A percentile compares a stretch with the other conserved stretches of the same genome.
phyloP scores from a whole-genome alignment of 92 coral and sea anemone species.

The Epizoanthus stellaris region DNA sequence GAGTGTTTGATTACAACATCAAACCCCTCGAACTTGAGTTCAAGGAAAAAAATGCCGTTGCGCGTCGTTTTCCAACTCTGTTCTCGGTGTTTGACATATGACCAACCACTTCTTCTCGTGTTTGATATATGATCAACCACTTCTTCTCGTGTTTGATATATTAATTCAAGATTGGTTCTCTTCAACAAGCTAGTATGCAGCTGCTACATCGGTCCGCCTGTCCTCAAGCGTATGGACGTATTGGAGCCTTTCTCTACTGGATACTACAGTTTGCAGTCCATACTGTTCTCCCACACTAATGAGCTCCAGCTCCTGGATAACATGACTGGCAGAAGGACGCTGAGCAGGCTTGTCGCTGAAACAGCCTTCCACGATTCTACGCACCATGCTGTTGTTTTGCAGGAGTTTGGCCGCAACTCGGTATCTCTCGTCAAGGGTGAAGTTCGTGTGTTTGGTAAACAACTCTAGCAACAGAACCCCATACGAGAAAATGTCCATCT shows the following conservation, averaged over 20 bases:
- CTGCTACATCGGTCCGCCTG: too few relatives aligned
- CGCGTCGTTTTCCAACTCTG: too few relatives aligned
- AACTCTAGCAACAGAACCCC: background rate
- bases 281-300: background rate
- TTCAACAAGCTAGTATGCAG: too few relatives aligned
- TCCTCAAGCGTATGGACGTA: too few relatives aligned
- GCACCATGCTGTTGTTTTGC: background rate
- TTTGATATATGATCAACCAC: too few relatives aligned
- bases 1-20: too few relatives aligned
- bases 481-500: slow-evolving; percentile 23
- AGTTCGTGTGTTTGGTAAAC: background rate
- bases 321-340: background rate
- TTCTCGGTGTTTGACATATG: too few relatives aligned
- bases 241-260: background rate
- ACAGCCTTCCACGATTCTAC: background rate
- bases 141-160: too few relatives aligned
- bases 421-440: background rate
- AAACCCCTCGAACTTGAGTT: too few relatives aligned
- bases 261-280: background rate
- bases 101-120: too few relatives aligned
- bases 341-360: background rate
- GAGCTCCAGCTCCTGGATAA: background rate
- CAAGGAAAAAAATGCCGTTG: too few relatives aligned
- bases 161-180: too few relatives aligned
- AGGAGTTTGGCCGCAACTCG: background rate